These are phyloP conservation scores for Atopsyche davidsoni DNA, from an alignment of 1,140 invertebrate species.

Conservation along the genomic window DNA sequence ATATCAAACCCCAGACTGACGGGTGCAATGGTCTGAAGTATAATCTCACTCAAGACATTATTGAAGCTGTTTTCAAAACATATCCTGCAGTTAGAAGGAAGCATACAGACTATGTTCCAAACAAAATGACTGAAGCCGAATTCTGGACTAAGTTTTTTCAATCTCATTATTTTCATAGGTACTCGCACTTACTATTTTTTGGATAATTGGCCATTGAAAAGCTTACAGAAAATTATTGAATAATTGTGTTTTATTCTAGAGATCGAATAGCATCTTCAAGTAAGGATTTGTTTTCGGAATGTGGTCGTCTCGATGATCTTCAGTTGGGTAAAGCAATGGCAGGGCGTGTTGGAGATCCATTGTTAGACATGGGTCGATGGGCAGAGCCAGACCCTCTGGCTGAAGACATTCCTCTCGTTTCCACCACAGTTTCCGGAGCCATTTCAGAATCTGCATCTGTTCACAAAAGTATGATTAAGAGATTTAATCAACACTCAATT, in stretches of 20 bases:
- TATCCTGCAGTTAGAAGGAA: constrained; percentile 98
- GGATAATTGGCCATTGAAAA: not conserved
- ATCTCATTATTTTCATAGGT: constrained; percentile 97
- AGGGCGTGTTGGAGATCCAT: constrained; percentile 67
- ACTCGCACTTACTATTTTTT: constrained; percentile 16
- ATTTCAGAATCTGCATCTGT: constrained; percentile 44
- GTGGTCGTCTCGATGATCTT: constrained; percentile 92
- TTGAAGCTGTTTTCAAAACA: constrained; percentile 97
- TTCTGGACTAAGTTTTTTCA: constrained; percentile 99
- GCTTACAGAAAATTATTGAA: not conserved
- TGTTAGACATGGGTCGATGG: constrained; percentile 61
- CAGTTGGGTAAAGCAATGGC: constrained; percentile 75
- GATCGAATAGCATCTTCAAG: constrained; percentile 84
- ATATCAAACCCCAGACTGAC: constrained; percentile 95
- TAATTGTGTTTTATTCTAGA: constrained; percentile 40
- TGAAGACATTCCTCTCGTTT: constrained; percentile 10
- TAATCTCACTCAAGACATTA: constrained; percentile 94
- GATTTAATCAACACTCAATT: constrained; percentile 96
- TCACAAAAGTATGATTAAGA: constrained; percentile 89
- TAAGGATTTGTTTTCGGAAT: constrained; percentile 94
- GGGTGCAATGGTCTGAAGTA: constrained; percentile 96
- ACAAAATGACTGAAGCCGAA: constrained; percentile 90
- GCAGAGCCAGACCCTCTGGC: constrained; percentile 23
- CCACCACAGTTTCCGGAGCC: not conserved
- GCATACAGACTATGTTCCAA: constrained; percentile 93